Evolutionary conservation across 2,888 invertebrate genomes (phyloP).

Genomic region (Cantharis rustica): DNA sequence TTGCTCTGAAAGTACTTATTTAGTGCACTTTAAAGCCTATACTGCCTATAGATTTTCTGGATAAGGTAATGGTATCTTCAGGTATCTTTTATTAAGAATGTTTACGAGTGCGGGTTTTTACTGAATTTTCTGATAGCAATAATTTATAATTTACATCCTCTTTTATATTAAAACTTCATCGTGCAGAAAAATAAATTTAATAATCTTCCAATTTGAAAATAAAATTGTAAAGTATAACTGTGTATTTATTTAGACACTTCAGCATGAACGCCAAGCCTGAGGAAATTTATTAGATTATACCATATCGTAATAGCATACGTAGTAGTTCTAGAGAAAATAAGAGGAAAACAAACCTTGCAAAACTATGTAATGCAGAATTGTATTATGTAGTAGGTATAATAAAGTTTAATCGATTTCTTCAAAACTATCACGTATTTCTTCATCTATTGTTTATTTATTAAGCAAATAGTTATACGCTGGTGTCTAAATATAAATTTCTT

Average conservation of each 20-base stretch:
- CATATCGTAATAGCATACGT: background rate
- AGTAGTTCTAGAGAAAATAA: background rate
- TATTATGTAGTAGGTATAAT: background rate
- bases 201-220: background rate
- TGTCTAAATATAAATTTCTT: too few species aligned
- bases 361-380: background rate
- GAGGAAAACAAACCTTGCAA: background rate
- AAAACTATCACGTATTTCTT: too few species aligned
- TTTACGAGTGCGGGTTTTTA: background rate
- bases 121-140: background rate
- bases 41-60: background rate
- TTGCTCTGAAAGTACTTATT: background rate
- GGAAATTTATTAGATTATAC: background rate
- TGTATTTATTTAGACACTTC: background rate
- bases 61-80: background rate
- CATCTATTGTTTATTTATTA: too few species aligned
- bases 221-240: background rate
- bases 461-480: too few species aligned
- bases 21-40: background rate
- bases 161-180: background rate
- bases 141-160: background rate
- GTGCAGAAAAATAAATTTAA: background rate
- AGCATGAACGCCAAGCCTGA: background rate
- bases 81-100: background rate
- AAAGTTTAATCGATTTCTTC: too few species aligned